A percentile compares a stretch with the other conserved stretches of the same genome.
These are phyloP conservation scores for Drosophila mayri DNA, from an alignment of 1,140 invertebrate species.

Conservation along the genomic window DNA sequence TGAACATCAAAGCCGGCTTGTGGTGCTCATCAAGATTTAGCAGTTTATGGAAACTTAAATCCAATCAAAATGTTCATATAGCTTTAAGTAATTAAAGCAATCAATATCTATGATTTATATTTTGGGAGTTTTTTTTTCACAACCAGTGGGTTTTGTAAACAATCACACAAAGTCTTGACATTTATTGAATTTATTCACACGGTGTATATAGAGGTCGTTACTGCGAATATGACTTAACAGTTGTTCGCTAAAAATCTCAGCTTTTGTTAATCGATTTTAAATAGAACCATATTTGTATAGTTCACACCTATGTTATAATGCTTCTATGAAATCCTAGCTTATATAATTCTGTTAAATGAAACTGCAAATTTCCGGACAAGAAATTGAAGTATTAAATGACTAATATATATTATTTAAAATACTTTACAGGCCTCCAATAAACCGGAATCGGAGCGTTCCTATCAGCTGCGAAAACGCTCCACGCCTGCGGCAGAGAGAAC, in stretches of 20 bases:
- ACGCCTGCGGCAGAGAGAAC: constrained; percentile 88
- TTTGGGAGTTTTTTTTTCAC: constrained; percentile 2
- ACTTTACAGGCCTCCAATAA: constrained; percentile 88
- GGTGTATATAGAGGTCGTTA: constrained; percentile 12
- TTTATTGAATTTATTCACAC: constrained; percentile 25
- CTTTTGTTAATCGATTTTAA: constrained; percentile 63
- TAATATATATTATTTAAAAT: constrained; percentile 38
- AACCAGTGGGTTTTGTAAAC: neutral
- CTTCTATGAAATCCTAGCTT: constrained; percentile 8
- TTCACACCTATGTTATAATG: constrained; percentile 52
- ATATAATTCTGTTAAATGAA: constrained; percentile 32
- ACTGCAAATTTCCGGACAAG: constrained; percentile 25
- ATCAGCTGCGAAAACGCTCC: constrained; percentile 91
- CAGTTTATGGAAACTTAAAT: constrained; percentile 7
- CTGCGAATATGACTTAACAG: constrained; percentile 38
- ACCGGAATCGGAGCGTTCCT: constrained; percentile 91
- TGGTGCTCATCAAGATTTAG: constrained; percentile 7
- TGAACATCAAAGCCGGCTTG: constrained; percentile 30
- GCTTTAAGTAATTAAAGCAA: constrained; percentile 20
- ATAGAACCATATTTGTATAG: constrained; percentile 61
- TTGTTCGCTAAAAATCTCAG: constrained; percentile 50
- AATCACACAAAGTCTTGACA: neutral
- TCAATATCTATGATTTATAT: constrained; percentile 16
- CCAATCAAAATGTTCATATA: constrained; percentile 2
- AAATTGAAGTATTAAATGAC: constrained; percentile 13